Percentiles rank a stretch among this genome's conserved stretches.
Evolutionary conservation across 2,113 vertebrate species (phyloP).

Genomic region (Paramormyrops kingsleyae): DNA sequence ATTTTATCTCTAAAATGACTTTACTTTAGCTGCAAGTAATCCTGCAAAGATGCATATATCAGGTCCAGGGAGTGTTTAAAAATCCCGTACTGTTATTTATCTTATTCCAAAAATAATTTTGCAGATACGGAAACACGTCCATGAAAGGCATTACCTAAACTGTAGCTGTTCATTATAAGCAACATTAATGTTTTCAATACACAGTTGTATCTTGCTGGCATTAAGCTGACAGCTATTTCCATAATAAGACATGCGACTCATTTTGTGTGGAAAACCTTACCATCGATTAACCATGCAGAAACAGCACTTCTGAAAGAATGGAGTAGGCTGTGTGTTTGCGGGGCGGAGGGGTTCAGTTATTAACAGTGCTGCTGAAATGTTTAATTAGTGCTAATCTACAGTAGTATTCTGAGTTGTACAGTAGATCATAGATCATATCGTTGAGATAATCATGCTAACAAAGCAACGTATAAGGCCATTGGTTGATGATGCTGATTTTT

Average conservation of each 20-base stretch:
- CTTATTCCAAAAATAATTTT: neutral
- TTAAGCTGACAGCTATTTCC: neutral
- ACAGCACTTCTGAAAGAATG: neutral
- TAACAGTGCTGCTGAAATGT: neutral
- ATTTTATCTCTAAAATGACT: neutral
- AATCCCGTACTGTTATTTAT: neutral
- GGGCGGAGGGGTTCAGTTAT: neutral
- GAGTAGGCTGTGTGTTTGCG: neutral
- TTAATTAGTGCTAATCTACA: neutral
- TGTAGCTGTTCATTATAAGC: neutral
- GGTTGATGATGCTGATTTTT: neutral
- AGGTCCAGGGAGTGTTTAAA: neutral
- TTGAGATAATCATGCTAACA: neutral
- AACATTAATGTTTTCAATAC: neutral
- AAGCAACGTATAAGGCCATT: neutral
- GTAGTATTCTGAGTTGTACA: neutral
- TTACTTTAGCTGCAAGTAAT: neutral
- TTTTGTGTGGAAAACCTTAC: neutral
- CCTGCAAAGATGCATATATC: neutral
- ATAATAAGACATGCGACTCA: neutral
- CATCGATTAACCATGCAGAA: neutral
- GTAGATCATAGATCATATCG: neutral
- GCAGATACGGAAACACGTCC: neutral
- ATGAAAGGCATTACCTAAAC: neutral
- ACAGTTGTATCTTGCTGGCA: neutral